Percentiles rank a stretch among this genome's conserved stretches.
Conservation (phyloP, 2,113 vertebrate genomes). For the Podiceps cristatus region DNA sequence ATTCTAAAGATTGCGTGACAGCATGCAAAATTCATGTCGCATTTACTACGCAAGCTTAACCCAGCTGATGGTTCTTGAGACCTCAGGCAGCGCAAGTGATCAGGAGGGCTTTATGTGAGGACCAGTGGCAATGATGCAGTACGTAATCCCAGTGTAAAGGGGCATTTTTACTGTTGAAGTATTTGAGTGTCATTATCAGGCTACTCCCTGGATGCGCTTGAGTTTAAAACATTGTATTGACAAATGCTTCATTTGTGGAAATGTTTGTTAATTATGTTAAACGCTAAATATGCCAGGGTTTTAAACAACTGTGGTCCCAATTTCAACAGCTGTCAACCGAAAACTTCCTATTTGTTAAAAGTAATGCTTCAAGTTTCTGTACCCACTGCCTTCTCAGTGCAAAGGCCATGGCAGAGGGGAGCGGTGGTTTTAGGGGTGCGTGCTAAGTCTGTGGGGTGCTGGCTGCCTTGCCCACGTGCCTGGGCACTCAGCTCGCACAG, state of each 20-base stretch:
- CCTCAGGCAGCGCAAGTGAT: neutral
- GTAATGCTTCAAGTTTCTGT: neutral
- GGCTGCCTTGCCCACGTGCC: neutral
- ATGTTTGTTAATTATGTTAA: neutral
- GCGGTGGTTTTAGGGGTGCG: neutral
- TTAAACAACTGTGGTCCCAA: neutral
- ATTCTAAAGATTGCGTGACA: neutral
- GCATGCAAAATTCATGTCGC: neutral
- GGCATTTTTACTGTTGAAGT: neutral
- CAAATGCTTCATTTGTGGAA: neutral
- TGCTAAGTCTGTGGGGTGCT: neutral
- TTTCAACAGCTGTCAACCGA: neutral
- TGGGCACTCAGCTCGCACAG: neutral
- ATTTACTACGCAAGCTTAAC: accelerated
- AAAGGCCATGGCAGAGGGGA: neutral
- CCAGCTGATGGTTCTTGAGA: neutral
- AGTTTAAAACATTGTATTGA: neutral
- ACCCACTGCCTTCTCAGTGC: neutral
- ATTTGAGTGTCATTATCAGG: neutral
- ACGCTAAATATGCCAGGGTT: neutral
- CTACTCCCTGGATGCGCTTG: neutral
- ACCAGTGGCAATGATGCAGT: neutral
- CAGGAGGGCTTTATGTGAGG: neutral
- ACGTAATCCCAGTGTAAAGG: neutral
- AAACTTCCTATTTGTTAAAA: neutral